Conservation (phyloP, 2,888 invertebrate species). For the Euplexia lucipara region DNA sequence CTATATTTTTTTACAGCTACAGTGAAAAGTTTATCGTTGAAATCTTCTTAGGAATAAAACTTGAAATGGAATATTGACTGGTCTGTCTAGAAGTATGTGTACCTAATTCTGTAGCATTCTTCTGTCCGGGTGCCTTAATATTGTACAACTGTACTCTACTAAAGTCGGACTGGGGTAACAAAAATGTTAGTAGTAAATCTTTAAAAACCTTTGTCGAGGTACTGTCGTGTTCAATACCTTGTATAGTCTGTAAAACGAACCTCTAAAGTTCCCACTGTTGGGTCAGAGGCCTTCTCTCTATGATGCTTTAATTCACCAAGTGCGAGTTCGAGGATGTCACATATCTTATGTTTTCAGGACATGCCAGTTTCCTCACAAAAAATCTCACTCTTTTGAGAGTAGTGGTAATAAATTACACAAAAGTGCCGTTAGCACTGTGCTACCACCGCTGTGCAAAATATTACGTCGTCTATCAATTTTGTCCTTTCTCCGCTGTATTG, state of each 20-base stretch:
- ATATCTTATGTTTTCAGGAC: too few relatives aligned
- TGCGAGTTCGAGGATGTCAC: too few relatives aligned
- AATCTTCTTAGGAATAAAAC: slow-evolving; percentile 5
- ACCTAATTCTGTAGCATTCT: slow-evolving; percentile 15
- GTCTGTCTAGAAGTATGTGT: not conserved
- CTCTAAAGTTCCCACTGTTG: too few relatives aligned
- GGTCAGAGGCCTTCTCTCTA: too few relatives aligned
- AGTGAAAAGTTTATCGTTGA: slow-evolving; percentile 1
- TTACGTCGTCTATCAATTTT: slow-evolving; percentile 46
- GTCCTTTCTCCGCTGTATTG: slow-evolving; percentile 19
- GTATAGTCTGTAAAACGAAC: slow-evolving; percentile 1
- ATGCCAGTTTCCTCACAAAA: too few relatives aligned
- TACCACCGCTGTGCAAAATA: slow-evolving; percentile 27
- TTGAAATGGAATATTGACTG: not conserved
- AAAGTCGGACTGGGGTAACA: slow-evolving; percentile 40
- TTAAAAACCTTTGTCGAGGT: slow-evolving; percentile 49
- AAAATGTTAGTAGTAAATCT: slow-evolving; percentile 48
- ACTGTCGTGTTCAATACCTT: slow-evolving; percentile 37
- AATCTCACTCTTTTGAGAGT: too few relatives aligned
- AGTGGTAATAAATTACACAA: too few relatives aligned
- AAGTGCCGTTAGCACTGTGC: too few relatives aligned
- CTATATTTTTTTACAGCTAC: not conserved
- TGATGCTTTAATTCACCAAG: too few relatives aligned
- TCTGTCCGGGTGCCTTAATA: slow-evolving; percentile 38
- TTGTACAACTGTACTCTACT: slow-evolving; percentile 44